Percentiles rank a stretch among this genome's conserved stretches.
Evolutionary conservation across 2,113 vertebrate genomes (phyloP).

Genomic region (Ceyx cyanopectus): DNA sequence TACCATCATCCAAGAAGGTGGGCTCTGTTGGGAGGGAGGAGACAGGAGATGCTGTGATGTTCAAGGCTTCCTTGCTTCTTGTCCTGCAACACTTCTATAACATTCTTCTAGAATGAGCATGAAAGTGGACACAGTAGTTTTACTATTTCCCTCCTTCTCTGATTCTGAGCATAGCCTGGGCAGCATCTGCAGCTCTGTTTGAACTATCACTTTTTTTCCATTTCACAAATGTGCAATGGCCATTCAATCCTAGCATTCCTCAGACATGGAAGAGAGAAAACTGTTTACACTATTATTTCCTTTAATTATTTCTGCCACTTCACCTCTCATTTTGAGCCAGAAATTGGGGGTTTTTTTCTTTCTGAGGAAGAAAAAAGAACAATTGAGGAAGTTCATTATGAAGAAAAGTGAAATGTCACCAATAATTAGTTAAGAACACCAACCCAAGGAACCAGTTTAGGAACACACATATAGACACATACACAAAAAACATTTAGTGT

Average conservation of each 20-base stretch:
- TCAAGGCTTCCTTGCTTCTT: constrained; percentile 4
- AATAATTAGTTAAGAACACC: constrained; percentile 54
- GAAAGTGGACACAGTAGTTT: background rate
- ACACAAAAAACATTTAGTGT: constrained; percentile 39
- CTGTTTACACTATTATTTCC: background rate
- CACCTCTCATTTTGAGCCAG: background rate
- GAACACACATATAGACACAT: background rate
- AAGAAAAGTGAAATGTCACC: constrained; percentile 39
- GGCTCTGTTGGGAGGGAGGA: background rate
- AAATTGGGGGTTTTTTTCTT: constrained; percentile 23
- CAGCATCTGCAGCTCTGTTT: background rate
- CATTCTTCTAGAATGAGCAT: background rate
- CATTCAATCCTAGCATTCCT: background rate
- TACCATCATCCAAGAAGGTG: background rate
- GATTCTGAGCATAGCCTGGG: background rate
- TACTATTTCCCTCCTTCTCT: background rate
- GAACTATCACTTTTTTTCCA: background rate
- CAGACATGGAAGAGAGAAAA: background rate
- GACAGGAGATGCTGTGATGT: background rate
- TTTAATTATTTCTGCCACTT: constrained; percentile 24
- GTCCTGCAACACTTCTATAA: constrained; percentile 9
- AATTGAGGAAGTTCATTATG: constrained; percentile 23
- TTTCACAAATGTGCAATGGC: constrained; percentile 2
- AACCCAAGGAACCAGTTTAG: constrained; percentile 31
- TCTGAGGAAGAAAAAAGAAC: background rate